Evolutionary conservation across 2,113 vertebrate genomes (phyloP), one percentile per base, ranked within the genome.

Genomic region (Microtus montanus): DNA sequence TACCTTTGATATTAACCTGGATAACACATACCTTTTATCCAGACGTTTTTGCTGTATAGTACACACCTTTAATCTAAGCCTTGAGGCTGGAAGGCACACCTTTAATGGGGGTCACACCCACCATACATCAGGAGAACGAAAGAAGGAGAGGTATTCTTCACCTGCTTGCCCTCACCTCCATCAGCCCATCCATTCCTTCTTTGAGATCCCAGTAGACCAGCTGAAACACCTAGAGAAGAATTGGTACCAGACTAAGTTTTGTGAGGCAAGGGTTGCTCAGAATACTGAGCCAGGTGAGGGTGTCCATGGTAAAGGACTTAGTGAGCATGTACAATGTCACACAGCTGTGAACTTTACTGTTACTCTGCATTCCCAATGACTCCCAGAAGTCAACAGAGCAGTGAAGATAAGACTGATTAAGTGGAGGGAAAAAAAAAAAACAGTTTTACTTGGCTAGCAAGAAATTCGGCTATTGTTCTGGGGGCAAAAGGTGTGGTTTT

Each of bases 401-500:
- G 33, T 20, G 8, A 6, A 77, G 24, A 71, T 47, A 54, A 90
- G 28, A 80, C 11, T 66, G 82, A 12, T 24, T 95, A 41, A 86
- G 26, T 41, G 58, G 7, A 10, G 54, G 70, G 44, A 5, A 44
- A 5, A 79, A 20, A 87, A 54, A 83, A 66, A 87, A 19, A 68
- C 17, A 35, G 66, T 17, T 30, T 54, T 85, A 52, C 9, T 11
- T 26, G 68, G 26, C 19, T 26, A 73, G 70, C 20, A n/a, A 93
- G 52, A 87, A 85, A 85, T 73, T 19, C 90, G 44, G 44, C n/a
- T 64, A 71, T 70, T 93, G 70, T 77, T 84, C 80, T 73, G 33
- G 12, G 15, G 33, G 19, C 54, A 64, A 85, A 85, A 64, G 4
- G 54, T 58, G 44, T 84, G 52, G 84, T 95, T 66, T 92, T 90